phyloP scores from a whole-genome alignment of 2,888 invertebrate genomes.

The Philaethria dido region DNA sequence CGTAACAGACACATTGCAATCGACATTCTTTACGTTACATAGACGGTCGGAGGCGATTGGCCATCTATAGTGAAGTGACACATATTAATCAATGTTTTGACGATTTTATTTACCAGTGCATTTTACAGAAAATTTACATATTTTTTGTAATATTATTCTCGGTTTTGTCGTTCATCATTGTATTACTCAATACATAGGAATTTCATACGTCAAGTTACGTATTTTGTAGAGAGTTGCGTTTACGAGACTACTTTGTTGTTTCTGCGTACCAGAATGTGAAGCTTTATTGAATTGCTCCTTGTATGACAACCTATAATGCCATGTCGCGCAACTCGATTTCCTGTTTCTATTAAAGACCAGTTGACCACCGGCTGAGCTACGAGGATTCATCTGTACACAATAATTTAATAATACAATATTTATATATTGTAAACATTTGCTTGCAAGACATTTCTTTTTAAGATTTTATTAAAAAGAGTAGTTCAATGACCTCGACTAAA shows the following conservation, averaged over 20 bases:
- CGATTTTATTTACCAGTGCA: conserved; percentile 1
- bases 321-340: conserved; percentile 60
- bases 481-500: conserved; percentile 66
- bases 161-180: background rate
- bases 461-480: conserved; percentile 48
- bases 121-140: background rate
- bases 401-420: no score
- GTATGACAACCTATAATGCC: conserved; percentile 52
- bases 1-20: conserved; percentile 56
- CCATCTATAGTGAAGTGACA: conserved; percentile 25
- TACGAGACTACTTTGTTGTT: conserved; percentile 66
- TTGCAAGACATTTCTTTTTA: background rate
- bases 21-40: conserved; percentile 57
- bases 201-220: conserved; percentile 50
- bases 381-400: conserved; percentile 49
- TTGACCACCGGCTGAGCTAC: conserved; percentile 25
- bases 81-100: conserved; percentile 1
- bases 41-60: conserved; percentile 42
- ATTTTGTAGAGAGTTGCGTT: conserved; percentile 45
- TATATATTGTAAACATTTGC: no score
- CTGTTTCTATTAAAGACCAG: conserved; percentile 54
- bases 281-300: conserved; percentile 56
- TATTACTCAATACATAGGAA: conserved; percentile 42
- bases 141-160: conserved; percentile 28
- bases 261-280: conserved; percentile 54